These are phyloP conservation scores for Eristalis intricaria DNA, from an alignment of 2,888 invertebrate species.

Conservation along the genomic window DNA sequence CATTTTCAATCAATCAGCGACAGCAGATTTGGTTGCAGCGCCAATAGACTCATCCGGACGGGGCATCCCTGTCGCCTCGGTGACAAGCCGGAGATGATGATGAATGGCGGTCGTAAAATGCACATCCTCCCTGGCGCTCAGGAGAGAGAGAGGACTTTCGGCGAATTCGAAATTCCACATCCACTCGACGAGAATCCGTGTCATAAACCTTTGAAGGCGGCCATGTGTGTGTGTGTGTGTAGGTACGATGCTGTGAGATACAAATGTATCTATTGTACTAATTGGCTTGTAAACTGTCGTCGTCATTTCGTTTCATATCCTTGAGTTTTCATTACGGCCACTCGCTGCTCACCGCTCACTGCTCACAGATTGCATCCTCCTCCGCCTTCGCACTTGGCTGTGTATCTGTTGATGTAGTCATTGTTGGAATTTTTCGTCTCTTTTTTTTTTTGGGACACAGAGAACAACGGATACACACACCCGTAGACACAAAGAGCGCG, in stretches of 20 bases:
- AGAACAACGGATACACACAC: slow-evolving; percentile 18
- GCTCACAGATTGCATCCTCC: not conserved
- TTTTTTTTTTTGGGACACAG: slow-evolving; percentile 31
- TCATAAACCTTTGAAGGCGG: slow-evolving; percentile 27
- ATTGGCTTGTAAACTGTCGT: slow-evolving; percentile 63
- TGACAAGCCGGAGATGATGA: slow-evolving; percentile 17
- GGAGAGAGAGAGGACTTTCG: not conserved
- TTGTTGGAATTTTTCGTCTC: slow-evolving; percentile 19
- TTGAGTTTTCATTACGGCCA: slow-evolving; percentile 61
- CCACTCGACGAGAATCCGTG: slow-evolving; percentile 37
- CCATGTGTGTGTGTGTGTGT: not conserved
- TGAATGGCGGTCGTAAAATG: slow-evolving; percentile 47
- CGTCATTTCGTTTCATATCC: slow-evolving; percentile 55
- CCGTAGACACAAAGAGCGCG: slow-evolving; percentile 59
- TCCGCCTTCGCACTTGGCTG: not conserved
- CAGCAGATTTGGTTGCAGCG: not conserved
- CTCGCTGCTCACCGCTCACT: too few relatives aligned
- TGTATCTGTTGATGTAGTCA: slow-evolving; percentile 9
- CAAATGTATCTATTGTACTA: slow-evolving; percentile 63
- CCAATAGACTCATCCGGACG: not conserved
- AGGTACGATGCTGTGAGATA: slow-evolving; percentile 17
- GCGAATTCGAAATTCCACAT: slow-evolving; percentile 4
- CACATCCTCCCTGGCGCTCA: slow-evolving; percentile 48
- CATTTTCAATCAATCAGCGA: not conserved
- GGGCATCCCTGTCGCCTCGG: not conserved